These are phyloP conservation scores for Macroteleia sp. DNA, from an alignment of 2,888 invertebrate species.

Conservation along the genomic window DNA sequence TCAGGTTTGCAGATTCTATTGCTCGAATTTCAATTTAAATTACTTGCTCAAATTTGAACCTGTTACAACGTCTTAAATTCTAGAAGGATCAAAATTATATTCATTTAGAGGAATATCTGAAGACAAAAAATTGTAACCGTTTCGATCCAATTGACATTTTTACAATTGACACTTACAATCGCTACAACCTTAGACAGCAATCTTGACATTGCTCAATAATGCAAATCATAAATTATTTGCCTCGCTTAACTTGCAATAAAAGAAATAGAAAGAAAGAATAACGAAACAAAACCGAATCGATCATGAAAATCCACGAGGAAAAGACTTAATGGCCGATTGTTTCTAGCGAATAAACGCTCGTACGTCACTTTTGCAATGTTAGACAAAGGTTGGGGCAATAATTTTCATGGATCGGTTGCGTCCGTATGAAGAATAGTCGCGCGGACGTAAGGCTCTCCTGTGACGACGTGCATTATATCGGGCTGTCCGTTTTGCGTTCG, in stretches of 20 bases:
- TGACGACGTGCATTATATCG: conserved; percentile 52
- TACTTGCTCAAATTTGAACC: too few species aligned
- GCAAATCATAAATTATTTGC: conserved; percentile 28
- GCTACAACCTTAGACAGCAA: neutral
- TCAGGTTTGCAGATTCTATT: too few species aligned
- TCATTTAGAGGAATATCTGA: too few species aligned
- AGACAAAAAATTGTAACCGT: too few species aligned
- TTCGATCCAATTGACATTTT: neutral
- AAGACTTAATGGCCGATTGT: conserved; percentile 35
- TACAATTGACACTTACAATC: neutral
- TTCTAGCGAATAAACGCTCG: conserved; percentile 10
- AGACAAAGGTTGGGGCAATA: conserved; percentile 42
- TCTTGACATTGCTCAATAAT: conserved; percentile 28
- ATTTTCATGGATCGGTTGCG: conserved; percentile 50
- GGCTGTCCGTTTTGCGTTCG: conserved; percentile 37
- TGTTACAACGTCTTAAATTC: too few species aligned
- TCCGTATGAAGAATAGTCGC: conserved; percentile 44
- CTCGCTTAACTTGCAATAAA: conserved; percentile 3
- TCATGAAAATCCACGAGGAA: conserved; percentile 11
- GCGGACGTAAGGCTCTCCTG: conserved; percentile 43
- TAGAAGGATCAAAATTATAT: too few species aligned
- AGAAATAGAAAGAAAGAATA: neutral
- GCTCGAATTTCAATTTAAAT: too few species aligned
- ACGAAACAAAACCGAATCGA: conserved; percentile 2
- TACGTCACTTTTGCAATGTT: conserved; percentile 8